Evolutionary conservation across 1,140 invertebrate species (phyloP), one percentile per base, ranked within the genome.

Genomic region (Trachelipus rathkii): DNA sequence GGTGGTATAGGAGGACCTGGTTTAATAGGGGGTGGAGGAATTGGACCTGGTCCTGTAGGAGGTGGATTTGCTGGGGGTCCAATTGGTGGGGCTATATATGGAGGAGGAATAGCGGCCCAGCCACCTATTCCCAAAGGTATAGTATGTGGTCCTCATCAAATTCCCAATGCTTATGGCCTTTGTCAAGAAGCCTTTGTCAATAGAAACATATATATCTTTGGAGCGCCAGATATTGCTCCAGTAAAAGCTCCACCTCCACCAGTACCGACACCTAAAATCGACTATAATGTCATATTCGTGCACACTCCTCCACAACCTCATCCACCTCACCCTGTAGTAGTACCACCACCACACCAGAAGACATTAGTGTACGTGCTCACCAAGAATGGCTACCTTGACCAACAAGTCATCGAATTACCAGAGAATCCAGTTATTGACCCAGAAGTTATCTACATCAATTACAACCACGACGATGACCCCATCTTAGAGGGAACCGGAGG

Each of bases 391-490:
- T 44, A 46, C 15, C 53, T 70, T 9, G 72, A 74, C 23, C 79
- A 77, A 11, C 45, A 78, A 23, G 46, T 81, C 7, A 71, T 81
- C 67, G 44, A 81, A 8, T 19, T 81, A 1, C 79, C 79, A 13
- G 72, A 45, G n/a, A 75, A 71, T 10, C 74, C 75, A n/a, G 53
- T 71, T 23, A 33, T 33, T 3, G 67, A 75, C 15, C 79, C 79
- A 44, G 77, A 81, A 72, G 75, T 81, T 67, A 76, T 67, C 79
- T 81, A 78, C 75, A 72, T 81, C 77, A 81, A 81, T 53, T 81
- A 81, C 74, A 77, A 71, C 13, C 77, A 81, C 0, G 77, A 75
- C 3, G 79, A 81, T 23, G 78, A 78, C 77, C 77, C 79, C 19
- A 67, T 53, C 10, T 75, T 81, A 10, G 77, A 77, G 43, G 73